phyloP scores from a whole-genome alignment of 2,113 vertebrate species.

The Lutjanus erythropterus region DNA sequence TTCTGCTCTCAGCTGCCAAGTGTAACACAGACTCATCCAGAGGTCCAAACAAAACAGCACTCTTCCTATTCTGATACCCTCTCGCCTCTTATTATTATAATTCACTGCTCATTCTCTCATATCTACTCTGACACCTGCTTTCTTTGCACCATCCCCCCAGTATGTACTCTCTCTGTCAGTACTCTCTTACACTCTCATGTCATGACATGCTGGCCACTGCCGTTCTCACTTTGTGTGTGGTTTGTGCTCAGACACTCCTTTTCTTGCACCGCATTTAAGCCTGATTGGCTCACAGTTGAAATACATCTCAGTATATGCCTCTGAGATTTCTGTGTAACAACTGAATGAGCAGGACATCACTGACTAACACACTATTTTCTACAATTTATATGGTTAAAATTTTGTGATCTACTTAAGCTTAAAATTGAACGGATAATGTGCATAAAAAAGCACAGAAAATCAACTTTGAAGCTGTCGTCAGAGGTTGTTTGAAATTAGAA shows the following conservation, averaged over 20 bases:
- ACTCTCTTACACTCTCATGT: conserved; percentile 57
- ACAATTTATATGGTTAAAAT: too few relatives aligned
- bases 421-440: too few relatives aligned
- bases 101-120: conserved; percentile 25
- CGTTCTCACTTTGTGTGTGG: conserved; percentile 13
- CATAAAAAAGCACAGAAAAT: too few relatives aligned
- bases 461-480: too few relatives aligned
- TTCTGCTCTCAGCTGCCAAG: conserved; percentile 59
- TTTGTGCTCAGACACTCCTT: conserved; percentile 31
- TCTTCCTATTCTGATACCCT: conserved; percentile 31
- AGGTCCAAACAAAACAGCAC: conserved; percentile 47
- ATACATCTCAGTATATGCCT: background rate
- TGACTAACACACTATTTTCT: too few relatives aligned
- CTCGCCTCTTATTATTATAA: conserved; percentile 19
- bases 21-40: conserved; percentile 53
- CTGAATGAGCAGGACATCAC: background rate
- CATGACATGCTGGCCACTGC: conserved; percentile 60
- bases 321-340: background rate
- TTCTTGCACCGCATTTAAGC: conserved; percentile 27
- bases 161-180: conserved; percentile 9
- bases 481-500: too few relatives aligned
- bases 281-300: conserved; percentile 15
- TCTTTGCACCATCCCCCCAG: conserved; percentile 22
- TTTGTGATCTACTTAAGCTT: too few relatives aligned
- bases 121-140: conserved; percentile 39